These are phyloP conservation scores for Sminthurides bifidus DNA, from an alignment of 1,140 invertebrate genomes.

Conservation along the genomic window DNA sequence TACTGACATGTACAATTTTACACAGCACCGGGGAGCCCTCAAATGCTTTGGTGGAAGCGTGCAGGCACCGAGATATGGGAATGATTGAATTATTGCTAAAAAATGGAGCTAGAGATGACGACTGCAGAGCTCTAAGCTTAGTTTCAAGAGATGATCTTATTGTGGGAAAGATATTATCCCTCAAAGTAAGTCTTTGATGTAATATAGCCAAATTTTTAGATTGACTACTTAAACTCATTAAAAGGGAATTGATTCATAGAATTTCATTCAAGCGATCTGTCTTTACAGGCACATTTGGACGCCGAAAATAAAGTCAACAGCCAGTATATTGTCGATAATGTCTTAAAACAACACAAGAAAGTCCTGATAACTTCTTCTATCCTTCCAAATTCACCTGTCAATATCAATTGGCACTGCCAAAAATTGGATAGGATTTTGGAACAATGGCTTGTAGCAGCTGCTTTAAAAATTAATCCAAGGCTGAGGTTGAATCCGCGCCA, in stretches of 20 bases:
- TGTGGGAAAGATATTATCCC: slow-evolving; percentile 59
- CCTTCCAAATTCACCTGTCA: slow-evolving; percentile 74
- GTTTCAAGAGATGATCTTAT: slow-evolving; percentile 56
- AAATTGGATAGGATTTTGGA: slow-evolving; percentile 52
- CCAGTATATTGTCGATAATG: slow-evolving; percentile 24
- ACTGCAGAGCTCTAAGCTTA: slow-evolving; percentile 65
- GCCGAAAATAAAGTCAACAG: slow-evolving; percentile 34
- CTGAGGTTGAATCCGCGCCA: slow-evolving; percentile 57
- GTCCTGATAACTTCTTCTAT: slow-evolving; percentile 42
- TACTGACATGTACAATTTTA: too few species aligned
- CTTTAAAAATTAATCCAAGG: slow-evolving; percentile 69
- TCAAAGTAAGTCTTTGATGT: slow-evolving; percentile 43
- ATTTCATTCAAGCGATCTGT: not conserved
- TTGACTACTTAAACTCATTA: not conserved
- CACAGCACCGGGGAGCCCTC: slow-evolving; percentile 14
- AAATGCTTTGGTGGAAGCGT: slow-evolving; percentile 60
- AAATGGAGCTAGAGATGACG: slow-evolving; percentile 75
- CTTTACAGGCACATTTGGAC: slow-evolving; percentile 33
- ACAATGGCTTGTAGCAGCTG: slow-evolving; percentile 72
- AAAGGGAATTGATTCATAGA: not conserved
- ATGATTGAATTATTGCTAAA: slow-evolving; percentile 64
- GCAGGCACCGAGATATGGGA: slow-evolving; percentile 49
- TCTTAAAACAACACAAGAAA: slow-evolving; percentile 24
- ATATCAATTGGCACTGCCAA: slow-evolving; percentile 89
- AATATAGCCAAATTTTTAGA: not conserved